phyloP scores from a whole-genome alignment of 1,140 invertebrate species.

The Grapholita molesta region DNA sequence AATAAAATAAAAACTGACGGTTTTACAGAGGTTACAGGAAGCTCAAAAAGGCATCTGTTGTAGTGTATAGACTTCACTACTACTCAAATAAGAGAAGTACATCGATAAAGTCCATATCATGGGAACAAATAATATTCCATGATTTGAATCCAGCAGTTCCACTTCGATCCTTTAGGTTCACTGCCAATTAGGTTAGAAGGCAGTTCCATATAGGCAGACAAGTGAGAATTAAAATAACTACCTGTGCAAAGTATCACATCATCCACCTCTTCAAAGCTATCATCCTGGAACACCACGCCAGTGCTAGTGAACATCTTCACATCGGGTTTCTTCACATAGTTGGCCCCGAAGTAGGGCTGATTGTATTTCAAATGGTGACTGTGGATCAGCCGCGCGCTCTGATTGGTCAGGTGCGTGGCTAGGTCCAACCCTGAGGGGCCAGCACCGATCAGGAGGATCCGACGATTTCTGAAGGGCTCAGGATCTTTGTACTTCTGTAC shows the following conservation, averaged over 20 bases:
- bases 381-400: slow-evolving; percentile 82
- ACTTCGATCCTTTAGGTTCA: no score
- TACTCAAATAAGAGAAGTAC: no score
- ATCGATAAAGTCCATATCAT: no score
- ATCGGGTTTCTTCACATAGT: slow-evolving; percentile 83
- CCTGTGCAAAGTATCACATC: slow-evolving; percentile 89
- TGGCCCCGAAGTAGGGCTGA: slow-evolving; percentile 80
- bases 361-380: slow-evolving; percentile 81
- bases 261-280: slow-evolving; percentile 81
- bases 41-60: no score
- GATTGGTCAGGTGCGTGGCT: slow-evolving; percentile 84
- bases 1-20: no score
- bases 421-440: slow-evolving; percentile 93
- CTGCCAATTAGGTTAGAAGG: no score
- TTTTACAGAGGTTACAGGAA: no score
- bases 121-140: no score
- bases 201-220: no score
- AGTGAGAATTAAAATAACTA: no score
- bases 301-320: slow-evolving; percentile 77
- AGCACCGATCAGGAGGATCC: slow-evolving; percentile 90
- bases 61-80: no score
- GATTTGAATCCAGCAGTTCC: no score
- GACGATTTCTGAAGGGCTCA: slow-evolving; percentile 81
- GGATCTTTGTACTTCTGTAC: slow-evolving; percentile 91
- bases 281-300: slow-evolving; percentile 81